phyloP scores from a whole-genome alignment of 2,113 vertebrate genomes.

The Bubo bubo region DNA sequence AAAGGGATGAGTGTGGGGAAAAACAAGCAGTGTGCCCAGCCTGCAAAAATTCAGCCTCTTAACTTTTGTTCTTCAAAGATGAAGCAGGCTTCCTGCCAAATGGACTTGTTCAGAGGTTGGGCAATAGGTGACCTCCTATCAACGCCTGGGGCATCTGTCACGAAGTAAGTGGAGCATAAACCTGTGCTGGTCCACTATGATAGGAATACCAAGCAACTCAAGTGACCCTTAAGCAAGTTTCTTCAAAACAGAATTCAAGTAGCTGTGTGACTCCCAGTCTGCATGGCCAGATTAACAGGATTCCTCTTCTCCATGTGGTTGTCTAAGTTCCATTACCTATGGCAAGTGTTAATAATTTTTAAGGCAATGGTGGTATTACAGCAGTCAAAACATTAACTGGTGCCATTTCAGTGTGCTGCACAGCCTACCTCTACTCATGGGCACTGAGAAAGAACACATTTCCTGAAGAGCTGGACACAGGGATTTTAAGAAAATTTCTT shows the following conservation, averaged over 20 bases:
- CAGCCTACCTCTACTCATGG: not conserved
- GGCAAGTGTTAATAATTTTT: not conserved
- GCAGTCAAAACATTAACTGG: not conserved
- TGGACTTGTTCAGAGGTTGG: not conserved
- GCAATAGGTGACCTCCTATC: not conserved
- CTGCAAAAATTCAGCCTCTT: not conserved
- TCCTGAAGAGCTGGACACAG: not conserved
- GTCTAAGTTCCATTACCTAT: not conserved
- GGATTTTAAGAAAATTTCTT: not conserved
- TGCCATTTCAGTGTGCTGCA: not conserved
- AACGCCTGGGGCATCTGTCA: not conserved
- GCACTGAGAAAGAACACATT: not conserved
- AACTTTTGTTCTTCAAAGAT: not conserved
- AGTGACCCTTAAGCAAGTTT: not conserved
- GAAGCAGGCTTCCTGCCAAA: slow-evolving; percentile 29
- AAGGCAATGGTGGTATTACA: not conserved
- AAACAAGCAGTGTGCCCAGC: not conserved
- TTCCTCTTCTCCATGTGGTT: not conserved
- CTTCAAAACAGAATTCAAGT: not conserved
- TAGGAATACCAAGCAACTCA: slow-evolving; percentile 23
- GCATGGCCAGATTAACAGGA: not conserved
- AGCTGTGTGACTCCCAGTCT: not conserved
- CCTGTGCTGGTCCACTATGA: not conserved
- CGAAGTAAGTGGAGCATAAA: slow-evolving; percentile 31
- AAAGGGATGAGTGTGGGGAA: not conserved